Percentiles rank a stretch among this genome's conserved stretches.
phyloP scores from a whole-genome alignment of 2,888 invertebrate species.

The Ernsta delagoae region DNA sequence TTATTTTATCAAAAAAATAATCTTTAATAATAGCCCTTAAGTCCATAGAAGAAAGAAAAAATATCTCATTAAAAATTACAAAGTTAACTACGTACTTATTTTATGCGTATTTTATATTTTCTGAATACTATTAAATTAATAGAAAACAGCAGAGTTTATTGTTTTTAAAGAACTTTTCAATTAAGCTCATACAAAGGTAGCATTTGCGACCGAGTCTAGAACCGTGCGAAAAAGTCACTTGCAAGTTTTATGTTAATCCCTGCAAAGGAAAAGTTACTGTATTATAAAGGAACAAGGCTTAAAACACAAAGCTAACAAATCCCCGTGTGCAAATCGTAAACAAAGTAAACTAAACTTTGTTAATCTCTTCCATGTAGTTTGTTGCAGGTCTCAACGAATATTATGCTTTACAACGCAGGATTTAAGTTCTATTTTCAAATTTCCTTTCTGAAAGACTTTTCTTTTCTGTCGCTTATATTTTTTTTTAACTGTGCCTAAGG shows the following conservation, averaged over 20 bases:
- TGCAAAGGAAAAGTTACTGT: background rate
- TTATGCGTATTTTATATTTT: no score
- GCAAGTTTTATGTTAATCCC: background rate
- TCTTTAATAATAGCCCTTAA: no score
- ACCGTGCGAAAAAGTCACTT: slow-evolving; percentile 3
- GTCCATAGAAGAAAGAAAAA: no score
- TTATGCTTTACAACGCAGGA: background rate
- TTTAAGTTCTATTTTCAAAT: background rate
- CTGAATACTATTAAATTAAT: background rate
- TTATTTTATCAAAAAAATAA: no score
- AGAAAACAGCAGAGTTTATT: background rate
- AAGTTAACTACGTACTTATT: no score
- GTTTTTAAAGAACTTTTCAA: background rate
- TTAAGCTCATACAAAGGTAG: slow-evolving; percentile 1
- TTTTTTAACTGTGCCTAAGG: background rate
- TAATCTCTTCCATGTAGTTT: slow-evolving; percentile 6
- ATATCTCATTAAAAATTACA: no score
- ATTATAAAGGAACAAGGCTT: background rate
- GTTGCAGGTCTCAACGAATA: background rate
- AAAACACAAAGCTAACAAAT: background rate
- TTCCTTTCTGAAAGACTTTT: background rate
- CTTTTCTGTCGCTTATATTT: background rate
- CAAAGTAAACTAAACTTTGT: slow-evolving; percentile 6
- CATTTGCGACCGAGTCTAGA: background rate
- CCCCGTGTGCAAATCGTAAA: background rate